A percentile compares a stretch with the other conserved stretches of the same genome.
phyloP scores from a whole-genome alignment of 2,888 invertebrate species.

The Drosophila fungiperda region DNA sequence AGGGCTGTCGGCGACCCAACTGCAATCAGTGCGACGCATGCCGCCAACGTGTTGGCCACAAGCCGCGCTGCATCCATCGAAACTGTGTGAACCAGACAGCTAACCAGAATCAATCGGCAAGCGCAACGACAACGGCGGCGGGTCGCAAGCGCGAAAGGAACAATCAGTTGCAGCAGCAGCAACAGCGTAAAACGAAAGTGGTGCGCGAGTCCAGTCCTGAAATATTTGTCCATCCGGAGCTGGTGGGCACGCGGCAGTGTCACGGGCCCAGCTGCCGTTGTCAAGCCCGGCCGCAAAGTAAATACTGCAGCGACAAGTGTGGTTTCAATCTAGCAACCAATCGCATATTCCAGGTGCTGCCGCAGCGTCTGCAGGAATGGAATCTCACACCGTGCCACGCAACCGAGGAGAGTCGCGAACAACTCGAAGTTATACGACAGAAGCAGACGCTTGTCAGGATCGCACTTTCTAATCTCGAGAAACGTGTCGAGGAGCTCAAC shows the following conservation, averaged over 20 bases:
- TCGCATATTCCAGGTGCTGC: conserved; percentile 92
- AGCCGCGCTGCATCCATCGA: conserved; percentile 86
- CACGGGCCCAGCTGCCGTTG: conserved; percentile 95
- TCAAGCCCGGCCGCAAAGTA: conserved; percentile 92
- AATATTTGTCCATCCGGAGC: conserved; percentile 85
- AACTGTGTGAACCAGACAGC: conserved; percentile 83
- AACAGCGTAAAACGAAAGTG: conserved; percentile 76
- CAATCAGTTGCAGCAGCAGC: conserved; percentile 30
- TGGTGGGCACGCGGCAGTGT: conserved; percentile 91
- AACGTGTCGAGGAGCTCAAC: conserved; percentile 91
- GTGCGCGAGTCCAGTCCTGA: conserved; percentile 83
- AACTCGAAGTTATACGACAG: conserved; percentile 90
- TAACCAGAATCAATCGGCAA: neutral
- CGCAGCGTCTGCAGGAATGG: conserved; percentile 97
- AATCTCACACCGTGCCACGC: conserved; percentile 93
- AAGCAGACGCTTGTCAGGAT: conserved; percentile 92
- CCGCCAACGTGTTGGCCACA: conserved; percentile 82
- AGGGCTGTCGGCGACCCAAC: conserved; percentile 87
- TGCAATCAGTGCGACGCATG: conserved; percentile 84
- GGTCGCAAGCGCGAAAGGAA: conserved; percentile 76
- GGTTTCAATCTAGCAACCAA: conserved; percentile 95
- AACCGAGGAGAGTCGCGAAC: conserved; percentile 91
- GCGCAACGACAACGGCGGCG: conserved; percentile 25
- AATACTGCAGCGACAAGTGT: conserved; percentile 97
- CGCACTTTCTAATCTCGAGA: conserved; percentile 92